Conservation (phyloP, 2,888 invertebrate genomes). For the Liodrosophila aerea region DNA sequence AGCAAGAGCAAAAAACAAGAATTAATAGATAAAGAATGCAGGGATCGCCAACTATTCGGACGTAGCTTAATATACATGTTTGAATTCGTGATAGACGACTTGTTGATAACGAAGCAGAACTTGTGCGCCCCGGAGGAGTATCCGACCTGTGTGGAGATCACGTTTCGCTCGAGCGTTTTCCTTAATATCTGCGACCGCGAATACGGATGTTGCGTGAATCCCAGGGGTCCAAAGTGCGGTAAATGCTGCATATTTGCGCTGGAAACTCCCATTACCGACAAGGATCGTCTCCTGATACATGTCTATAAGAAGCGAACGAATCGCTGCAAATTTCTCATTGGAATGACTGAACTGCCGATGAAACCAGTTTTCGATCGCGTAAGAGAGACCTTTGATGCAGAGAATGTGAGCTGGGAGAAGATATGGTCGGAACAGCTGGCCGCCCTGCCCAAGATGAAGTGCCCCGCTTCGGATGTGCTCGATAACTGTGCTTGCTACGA, state of each 20-base stretch:
- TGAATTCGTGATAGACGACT: slow-evolving; percentile 81
- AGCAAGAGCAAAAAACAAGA: too few species aligned
- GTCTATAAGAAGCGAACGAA: slow-evolving; percentile 80
- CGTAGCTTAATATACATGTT: slow-evolving; percentile 81
- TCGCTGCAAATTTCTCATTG: slow-evolving; percentile 81
- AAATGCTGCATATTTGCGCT: slow-evolving; percentile 80
- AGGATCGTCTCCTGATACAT: slow-evolving; percentile 77
- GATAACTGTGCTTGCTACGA: slow-evolving; percentile 75
- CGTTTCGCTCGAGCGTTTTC: slow-evolving; percentile 80
- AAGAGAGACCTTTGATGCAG: slow-evolving; percentile 69
- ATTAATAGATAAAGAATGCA: too few species aligned
- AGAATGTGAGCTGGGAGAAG: slow-evolving; percentile 75
- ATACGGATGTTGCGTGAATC: slow-evolving; percentile 75
- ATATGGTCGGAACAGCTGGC: slow-evolving; percentile 43
- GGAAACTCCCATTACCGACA: slow-evolving; percentile 74
- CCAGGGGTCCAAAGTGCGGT: slow-evolving; percentile 70
- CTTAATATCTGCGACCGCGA: slow-evolving; percentile 80
- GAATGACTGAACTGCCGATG: slow-evolving; percentile 76
- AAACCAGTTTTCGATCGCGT: slow-evolving; percentile 79
- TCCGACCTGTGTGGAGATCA: slow-evolving; percentile 80
- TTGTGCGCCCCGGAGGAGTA: slow-evolving; percentile 82
- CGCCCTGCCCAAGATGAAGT: slow-evolving; percentile 59
- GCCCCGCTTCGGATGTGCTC: slow-evolving; percentile 36
- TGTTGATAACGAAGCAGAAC: slow-evolving; percentile 79
- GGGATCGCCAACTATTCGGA: slow-evolving; percentile 23